Base-by-base conservation (phyloP, 2,797 vertebrate species). In the Vultur gryphus region DNA sequence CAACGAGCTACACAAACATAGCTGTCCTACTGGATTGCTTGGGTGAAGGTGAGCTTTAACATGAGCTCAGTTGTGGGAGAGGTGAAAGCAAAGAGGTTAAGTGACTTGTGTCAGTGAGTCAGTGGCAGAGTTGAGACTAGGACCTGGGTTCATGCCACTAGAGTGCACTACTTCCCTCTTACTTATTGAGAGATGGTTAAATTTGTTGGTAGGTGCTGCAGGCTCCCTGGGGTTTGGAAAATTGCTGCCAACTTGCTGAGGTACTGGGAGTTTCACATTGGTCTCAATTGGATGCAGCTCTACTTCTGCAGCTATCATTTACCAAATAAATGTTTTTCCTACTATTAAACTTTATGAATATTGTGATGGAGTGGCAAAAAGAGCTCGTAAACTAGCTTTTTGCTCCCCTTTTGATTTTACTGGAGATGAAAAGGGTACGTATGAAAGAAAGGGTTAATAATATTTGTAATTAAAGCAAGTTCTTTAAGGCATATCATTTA, bases 91-190 rank as follows among this genome's bases (percentile, higher is more conserved):
- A 12, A 80, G 33, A 58, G 44, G 6, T 6, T 39, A 13, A 41
- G 12, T 70, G 62, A 29, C 21, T 72, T 43, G 16, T 51, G n/a
- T 55, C 33, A 29, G 33, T 31, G 48, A 66, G 7, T 82, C 35
- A 13, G 39, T 87, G 66, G 25, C 55, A 58, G 72, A 88, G 8
- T 14, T 66, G 67, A 70, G 58, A n/a, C 10, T 33, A 35, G 46
- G n/a, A n/a, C 67, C 33, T 24, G 57, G 46, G 37, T 39, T 92
- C 3, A 0, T 92, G 79, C 94, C 89, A 24, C 92, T 96, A 93
- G 96, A 92, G 95, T 93, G 96, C 94, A 96, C 87, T 83, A n/a
- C 87, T 85, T 87, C 75, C 73, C 57, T 90, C 77, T 61, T 44
- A n/a, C 37, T 94, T 80, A 26, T 0, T 33, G 43, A 58, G 18